Percentiles rank a stretch among this genome's conserved stretches.
These are phyloP conservation scores for Meta bourneti DNA, from an alignment of 2,888 invertebrate genomes.

Conservation along the genomic window DNA sequence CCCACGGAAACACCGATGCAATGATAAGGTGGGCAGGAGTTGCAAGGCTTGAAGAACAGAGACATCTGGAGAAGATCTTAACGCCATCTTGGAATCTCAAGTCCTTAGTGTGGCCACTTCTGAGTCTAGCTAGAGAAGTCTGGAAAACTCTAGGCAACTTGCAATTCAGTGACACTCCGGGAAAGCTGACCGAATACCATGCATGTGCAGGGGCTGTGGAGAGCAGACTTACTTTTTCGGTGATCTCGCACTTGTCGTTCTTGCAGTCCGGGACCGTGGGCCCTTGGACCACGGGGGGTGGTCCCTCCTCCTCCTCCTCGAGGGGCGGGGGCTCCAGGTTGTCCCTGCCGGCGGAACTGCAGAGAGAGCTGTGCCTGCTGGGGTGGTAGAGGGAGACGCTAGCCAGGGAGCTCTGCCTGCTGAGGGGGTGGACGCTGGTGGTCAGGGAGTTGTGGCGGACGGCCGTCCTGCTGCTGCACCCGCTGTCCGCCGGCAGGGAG, in stretches of 20 bases:
- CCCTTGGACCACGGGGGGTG: not conserved
- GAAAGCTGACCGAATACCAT: no score
- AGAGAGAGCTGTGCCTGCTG: constrained; percentile 52
- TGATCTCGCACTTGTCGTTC: constrained; percentile 68
- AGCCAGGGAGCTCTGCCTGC: constrained; percentile 63
- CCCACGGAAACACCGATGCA: no score
- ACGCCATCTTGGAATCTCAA: no score
- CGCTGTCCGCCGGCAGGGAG: constrained; percentile 48
- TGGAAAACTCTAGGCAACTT: no score
- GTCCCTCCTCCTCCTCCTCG: constrained; percentile 17
- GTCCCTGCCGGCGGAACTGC: not conserved
- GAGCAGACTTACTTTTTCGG: constrained; percentile 55
- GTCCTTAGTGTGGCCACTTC: no score
- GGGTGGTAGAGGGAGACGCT: constrained; percentile 48
- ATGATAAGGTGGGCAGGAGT: no score
- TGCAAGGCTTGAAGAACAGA: no score
- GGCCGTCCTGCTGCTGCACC: constrained; percentile 78
- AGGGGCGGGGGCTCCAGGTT: not conserved
- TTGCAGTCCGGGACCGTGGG: constrained; percentile 44
- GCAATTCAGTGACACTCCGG: no score
- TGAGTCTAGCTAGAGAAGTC: no score
- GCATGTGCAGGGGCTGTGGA: no score
- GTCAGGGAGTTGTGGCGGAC: constrained; percentile 80
- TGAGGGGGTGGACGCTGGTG: constrained; percentile 78
- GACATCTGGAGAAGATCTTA: no score